These are phyloP conservation scores for Enteromius fasciolatus DNA, from an alignment of 2,797 vertebrate species.

Conservation along the genomic window DNA sequence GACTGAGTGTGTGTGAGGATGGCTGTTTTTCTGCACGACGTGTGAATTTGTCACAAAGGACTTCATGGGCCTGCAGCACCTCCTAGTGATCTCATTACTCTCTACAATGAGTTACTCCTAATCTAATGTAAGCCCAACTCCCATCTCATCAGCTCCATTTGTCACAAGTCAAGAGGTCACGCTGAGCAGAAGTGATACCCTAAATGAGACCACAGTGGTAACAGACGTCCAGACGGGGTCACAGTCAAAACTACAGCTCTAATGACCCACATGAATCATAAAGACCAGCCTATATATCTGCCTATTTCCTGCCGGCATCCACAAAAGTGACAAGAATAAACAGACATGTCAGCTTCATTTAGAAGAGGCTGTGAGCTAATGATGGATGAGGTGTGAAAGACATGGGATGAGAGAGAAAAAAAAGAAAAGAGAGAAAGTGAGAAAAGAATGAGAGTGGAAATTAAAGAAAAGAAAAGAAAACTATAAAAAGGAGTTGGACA, in stretches of 20 bases:
- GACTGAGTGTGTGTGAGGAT: background rate
- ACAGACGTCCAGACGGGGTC: slow-evolving; percentile 42
- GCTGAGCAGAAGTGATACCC: slow-evolving; percentile 25
- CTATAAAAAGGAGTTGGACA: background rate
- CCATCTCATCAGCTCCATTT: slow-evolving; percentile 44
- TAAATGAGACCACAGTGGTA: slow-evolving; percentile 39
- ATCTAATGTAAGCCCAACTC: slow-evolving; percentile 19
- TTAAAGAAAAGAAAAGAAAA: background rate
- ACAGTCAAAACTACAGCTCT: slow-evolving; percentile 27
- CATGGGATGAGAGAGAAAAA: background rate
- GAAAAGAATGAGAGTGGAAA: background rate
- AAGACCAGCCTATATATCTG: slow-evolving; percentile 25
- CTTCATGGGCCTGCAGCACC: slow-evolving; percentile 64
- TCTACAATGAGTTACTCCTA: background rate
- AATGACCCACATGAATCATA: slow-evolving; percentile 41
- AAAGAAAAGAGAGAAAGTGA: slow-evolving; percentile 8
- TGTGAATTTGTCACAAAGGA: background rate
- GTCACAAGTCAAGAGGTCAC: slow-evolving; percentile 30
- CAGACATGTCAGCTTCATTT: slow-evolving; percentile 26
- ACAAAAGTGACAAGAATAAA: slow-evolving; percentile 52
- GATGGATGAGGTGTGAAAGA: slow-evolving; percentile 46
- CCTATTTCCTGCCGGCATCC: slow-evolving; percentile 38
- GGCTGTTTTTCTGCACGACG: background rate
- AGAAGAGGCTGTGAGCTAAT: slow-evolving; percentile 8
- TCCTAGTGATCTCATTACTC: slow-evolving; percentile 56